Percentiles rank a stretch among this genome's conserved stretches.
Conservation (phyloP, 2,113 vertebrate species). For the Oryzias celebensis region DNA sequence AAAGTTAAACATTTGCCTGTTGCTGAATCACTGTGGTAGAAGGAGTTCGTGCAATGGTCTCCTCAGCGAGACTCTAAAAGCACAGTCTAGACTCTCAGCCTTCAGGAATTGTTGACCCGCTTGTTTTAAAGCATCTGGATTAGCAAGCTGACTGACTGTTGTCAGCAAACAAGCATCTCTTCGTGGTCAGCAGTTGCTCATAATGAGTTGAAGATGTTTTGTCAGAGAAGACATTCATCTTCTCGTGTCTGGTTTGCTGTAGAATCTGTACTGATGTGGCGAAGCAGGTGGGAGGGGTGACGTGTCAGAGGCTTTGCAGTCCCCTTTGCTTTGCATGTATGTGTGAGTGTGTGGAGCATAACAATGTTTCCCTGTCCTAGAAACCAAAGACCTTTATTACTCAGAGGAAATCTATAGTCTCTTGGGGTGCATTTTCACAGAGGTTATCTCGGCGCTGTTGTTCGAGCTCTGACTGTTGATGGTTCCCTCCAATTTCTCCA, state of each 20-base stretch:
- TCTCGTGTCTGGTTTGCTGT: conserved; percentile 35
- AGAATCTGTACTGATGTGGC: conserved; percentile 27
- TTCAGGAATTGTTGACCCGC: conserved; percentile 34
- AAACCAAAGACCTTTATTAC: conserved; percentile 56
- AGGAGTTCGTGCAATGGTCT: conserved; percentile 13
- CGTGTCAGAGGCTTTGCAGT: conserved; percentile 32
- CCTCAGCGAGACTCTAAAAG: not conserved
- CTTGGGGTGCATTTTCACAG: conserved; percentile 55
- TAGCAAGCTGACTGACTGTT: not conserved
- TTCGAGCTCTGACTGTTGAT: conserved; percentile 11
- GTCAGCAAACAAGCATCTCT: not conserved
- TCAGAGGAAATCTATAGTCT: conserved; percentile 51
- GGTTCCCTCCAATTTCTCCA: conserved; percentile 14
- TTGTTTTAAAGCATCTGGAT: not conserved
- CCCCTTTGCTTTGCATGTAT: conserved; percentile 17
- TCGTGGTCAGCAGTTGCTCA: conserved; percentile 15
- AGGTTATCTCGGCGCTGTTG: conserved; percentile 63
- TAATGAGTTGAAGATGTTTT: conserved; percentile 57
- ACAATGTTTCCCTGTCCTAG: conserved; percentile 58
- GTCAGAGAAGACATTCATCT: conserved; percentile 44
- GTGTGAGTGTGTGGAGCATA: conserved; percentile 51
- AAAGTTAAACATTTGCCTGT: conserved; percentile 9
- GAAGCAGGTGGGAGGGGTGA: conserved; percentile 17
- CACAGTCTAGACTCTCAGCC: not conserved
- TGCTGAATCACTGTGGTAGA: conserved; percentile 24